Conservation (phyloP, 2,888 invertebrate genomes). For the Raillietiella orientalis region DNA sequence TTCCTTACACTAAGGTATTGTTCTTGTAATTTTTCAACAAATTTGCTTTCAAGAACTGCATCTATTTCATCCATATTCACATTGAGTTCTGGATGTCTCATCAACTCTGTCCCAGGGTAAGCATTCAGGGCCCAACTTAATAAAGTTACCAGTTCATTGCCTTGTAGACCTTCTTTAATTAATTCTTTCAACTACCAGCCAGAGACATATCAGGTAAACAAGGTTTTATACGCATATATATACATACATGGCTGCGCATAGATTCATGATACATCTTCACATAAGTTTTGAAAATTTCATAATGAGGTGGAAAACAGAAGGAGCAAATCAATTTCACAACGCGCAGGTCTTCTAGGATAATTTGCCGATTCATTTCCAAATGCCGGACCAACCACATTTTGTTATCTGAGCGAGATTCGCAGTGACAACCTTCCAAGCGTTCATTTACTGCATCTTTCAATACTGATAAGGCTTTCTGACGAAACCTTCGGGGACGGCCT, state of each 20-base stretch:
- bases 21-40: conserved; percentile 39
- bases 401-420: conserved; percentile 61
- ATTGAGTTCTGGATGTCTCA: conserved; percentile 48
- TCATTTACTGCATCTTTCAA: conserved; percentile 41
- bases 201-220: conserved; percentile 3
- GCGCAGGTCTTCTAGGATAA: conserved; percentile 61
- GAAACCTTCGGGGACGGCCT: conserved; percentile 74
- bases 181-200: conserved; percentile 36
- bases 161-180: conserved; percentile 57
- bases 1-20: conserved; percentile 32
- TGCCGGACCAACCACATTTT: conserved; percentile 89
- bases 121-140: conserved; percentile 73
- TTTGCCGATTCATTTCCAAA: conserved; percentile 49
- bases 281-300: conserved; percentile 65
- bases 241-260: conserved; percentile 17
- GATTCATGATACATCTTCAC: conserved; percentile 76
- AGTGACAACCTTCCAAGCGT: conserved; percentile 72
- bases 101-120: conserved; percentile 55
- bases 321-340: conserved; percentile 64
- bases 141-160: conserved; percentile 82
- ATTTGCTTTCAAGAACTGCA: conserved; percentile 37
- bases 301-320: conserved; percentile 82
- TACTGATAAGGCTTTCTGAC: conserved; percentile 47
- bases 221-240: too few species aligned
- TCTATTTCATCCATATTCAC: conserved; percentile 28